phyloP scores from a whole-genome alignment of 2,113 vertebrate genomes.

The Phodopus roborovskii region DNA sequence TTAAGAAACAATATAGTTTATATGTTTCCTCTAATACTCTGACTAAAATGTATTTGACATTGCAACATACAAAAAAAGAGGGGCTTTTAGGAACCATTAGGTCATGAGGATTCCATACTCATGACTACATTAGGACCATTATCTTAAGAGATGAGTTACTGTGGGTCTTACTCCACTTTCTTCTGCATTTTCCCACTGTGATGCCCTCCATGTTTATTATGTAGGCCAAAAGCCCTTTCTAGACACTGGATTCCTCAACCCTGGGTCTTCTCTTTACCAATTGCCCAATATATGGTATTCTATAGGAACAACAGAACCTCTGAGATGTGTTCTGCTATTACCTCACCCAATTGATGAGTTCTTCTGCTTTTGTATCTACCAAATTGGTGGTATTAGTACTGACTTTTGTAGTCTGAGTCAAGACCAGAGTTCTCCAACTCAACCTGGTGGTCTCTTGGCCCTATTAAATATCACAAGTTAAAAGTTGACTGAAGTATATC shows the following conservation, averaged over 20 bases:
- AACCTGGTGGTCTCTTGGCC: not conserved
- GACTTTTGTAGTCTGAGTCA: not conserved
- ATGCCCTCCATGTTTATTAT: not conserved
- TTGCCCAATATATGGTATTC: not conserved
- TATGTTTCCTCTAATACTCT: not conserved
- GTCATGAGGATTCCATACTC: not conserved
- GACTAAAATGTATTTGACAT: not conserved
- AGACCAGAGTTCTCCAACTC: not conserved
- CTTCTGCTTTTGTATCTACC: not conserved
- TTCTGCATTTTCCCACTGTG: not conserved
- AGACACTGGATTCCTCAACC: not conserved
- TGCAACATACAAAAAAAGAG: not conserved
- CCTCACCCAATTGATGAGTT: not conserved
- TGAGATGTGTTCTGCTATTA: not conserved
- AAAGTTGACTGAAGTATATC: not conserved
- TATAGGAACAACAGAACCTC: not conserved
- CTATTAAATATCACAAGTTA: not conserved
- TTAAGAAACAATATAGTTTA: not conserved
- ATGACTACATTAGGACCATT: not conserved
- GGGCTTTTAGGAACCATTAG: not conserved
- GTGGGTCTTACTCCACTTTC: too few relatives aligned
- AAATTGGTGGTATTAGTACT: not conserved
- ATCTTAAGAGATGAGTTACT: not conserved
- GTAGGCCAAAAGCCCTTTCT: not conserved
- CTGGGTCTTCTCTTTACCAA: not conserved